Conservation (phyloP, 2,888 invertebrate genomes). For the Perizoma affinitatum region DNA sequence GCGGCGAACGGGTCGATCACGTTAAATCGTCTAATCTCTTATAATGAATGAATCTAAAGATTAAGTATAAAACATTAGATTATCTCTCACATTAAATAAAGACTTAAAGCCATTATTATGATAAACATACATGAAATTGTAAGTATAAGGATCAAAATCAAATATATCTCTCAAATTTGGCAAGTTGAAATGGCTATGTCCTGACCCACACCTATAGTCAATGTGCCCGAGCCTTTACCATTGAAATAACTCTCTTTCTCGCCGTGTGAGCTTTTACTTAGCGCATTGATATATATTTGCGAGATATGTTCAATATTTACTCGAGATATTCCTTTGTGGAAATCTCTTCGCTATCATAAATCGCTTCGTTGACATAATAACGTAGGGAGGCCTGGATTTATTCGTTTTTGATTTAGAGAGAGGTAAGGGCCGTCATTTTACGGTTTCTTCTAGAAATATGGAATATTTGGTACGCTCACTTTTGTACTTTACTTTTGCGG, state of each 20-base stretch:
- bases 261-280: constrained; percentile 26
- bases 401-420: constrained; percentile 78
- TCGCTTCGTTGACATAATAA: constrained; percentile 81
- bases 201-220: too few relatives aligned
- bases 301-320: constrained; percentile 69
- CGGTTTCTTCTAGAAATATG: constrained; percentile 54
- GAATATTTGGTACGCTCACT: constrained; percentile 47
- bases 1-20: too few relatives aligned
- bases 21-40: too few relatives aligned
- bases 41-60: too few relatives aligned
- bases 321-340: constrained; percentile 66
- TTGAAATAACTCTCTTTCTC: neutral
- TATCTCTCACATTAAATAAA: too few relatives aligned
- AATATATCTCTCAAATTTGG: too few relatives aligned
- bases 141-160: too few relatives aligned
- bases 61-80: too few relatives aligned
- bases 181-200: too few relatives aligned
- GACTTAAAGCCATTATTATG: too few relatives aligned
- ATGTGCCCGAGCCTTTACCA: too few relatives aligned
- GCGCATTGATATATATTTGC: constrained; percentile 49
- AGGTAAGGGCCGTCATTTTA: constrained; percentile 66
- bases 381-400: constrained; percentile 77
- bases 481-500: constrained; percentile 50
- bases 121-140: too few relatives aligned
- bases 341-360: constrained; percentile 80